Conservation (phyloP, 2,797 vertebrate species). For the Halcyon badia region DNA sequence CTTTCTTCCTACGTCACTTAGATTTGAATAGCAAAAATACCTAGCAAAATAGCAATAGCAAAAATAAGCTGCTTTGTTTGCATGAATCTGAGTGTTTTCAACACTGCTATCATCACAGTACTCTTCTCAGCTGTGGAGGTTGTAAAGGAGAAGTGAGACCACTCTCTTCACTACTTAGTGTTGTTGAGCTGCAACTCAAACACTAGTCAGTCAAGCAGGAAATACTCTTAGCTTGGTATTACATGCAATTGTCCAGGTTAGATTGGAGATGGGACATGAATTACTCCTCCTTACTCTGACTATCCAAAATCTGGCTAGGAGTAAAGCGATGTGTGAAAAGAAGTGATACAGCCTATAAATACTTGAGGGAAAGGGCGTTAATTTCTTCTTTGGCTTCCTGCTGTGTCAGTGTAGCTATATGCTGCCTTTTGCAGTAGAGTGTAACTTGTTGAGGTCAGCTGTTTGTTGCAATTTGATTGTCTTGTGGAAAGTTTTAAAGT, state of each 20-base stretch:
- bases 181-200: not conserved
- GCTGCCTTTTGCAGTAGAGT: not conserved
- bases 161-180: fast-evolving
- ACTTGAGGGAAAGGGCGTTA: not conserved
- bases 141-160: not conserved
- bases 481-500: not conserved
- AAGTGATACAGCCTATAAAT: not conserved
- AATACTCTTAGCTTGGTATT: not conserved
- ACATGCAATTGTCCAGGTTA: not conserved
- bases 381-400: not conserved
- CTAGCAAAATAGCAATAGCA: too few species aligned
- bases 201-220: not conserved
- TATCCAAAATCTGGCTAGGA: not conserved
- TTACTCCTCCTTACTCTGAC: not conserved
- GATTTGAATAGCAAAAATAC: not conserved
- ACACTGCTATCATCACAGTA: fast-evolving
- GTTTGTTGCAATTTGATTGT: not conserved
- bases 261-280: fast-evolving
- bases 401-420: not conserved
- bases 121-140: not conserved
- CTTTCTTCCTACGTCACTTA: not conserved
- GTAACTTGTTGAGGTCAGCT: not conserved
- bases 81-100: not conserved
- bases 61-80: not conserved
- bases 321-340: not conserved